Base-by-base conservation (phyloP, 2,113 vertebrate genomes). In the Ictalurus punctatus region DNA sequence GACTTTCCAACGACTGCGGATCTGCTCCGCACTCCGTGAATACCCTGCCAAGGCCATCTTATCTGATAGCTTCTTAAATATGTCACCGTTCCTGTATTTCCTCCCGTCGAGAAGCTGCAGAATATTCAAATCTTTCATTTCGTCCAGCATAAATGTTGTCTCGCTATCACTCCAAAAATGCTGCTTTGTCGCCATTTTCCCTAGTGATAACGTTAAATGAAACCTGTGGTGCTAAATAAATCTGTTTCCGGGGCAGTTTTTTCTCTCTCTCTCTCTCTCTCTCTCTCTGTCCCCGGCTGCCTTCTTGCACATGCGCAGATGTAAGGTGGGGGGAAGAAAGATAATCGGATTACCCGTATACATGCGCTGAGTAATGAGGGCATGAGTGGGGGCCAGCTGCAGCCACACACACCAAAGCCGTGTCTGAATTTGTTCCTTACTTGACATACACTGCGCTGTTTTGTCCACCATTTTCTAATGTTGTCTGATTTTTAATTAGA, bases 51-150 rank as follows among this genome's bases (percentile, higher is more conserved):
- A 79, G 76, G 76, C 48, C 76, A 79, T n/a, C 76, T 79, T 79
- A 16, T 54, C 76, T 56, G 78, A 56, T 3, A 56, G 48, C 78
- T 80, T 80, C 27, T 56, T 80, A 56, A 80, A 80, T 52, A 80
- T 19, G 78, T 56, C 78, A 30, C 48, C 78, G 27, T 80, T 80
- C 27, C 78, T 80, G 48, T 56, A 80, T 80, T 80, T 80, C 52
- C 78, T 80, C 27, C 78, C 78, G 14, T 80, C 78, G 27, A 56
- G 48, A 80, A 80, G 78, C 78, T 56, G 78, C 17, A 80, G 78
- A 30, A 80, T 80, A 80, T 80, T 80, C 27, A 80, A 56, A 56
- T 80, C 52, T 56, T 80, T 80, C 54, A 82, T 82, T 82, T 82
- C 54, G 17, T 82, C 56, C n/a, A 82, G 54, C 79, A 82, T 59